Conservation (phyloP, 1,140 invertebrate species). For the Papilio aristodemus region DNA sequence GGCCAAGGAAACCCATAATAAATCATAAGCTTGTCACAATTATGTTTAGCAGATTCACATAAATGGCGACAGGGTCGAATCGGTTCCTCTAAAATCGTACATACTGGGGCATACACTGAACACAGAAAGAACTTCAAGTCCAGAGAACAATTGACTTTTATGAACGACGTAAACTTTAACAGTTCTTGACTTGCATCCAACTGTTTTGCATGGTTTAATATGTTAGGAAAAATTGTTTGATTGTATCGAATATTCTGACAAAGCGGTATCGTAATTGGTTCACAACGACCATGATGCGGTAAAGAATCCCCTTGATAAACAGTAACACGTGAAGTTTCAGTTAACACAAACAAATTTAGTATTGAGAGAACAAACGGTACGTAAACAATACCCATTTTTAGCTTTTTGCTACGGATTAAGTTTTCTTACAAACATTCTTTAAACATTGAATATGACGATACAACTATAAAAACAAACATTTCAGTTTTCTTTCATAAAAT, state of each 20-base stretch:
- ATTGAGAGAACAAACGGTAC: slow-evolving; percentile 56
- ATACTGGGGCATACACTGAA: slow-evolving; percentile 97
- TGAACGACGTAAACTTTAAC: slow-evolving; percentile 96
- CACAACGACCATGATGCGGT: slow-evolving; percentile 91
- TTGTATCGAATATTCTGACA: slow-evolving; percentile 97
- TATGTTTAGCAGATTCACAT: slow-evolving; percentile 91
- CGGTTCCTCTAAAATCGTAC: slow-evolving; percentile 93
- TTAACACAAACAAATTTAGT: slow-evolving; percentile 58
- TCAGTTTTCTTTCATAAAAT: neutral
- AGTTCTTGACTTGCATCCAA: slow-evolving; percentile 97
- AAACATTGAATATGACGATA: neutral
- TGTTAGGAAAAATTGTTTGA: slow-evolving; percentile 97
- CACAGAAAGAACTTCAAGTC: slow-evolving; percentile 98
- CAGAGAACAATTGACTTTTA: slow-evolving; percentile 97
- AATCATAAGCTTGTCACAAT: slow-evolving; percentile 96
- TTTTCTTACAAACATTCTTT: slow-evolving; percentile 27
- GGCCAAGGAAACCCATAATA: slow-evolving; percentile 98
- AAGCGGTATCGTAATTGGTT: slow-evolving; percentile 94
- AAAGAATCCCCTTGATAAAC: slow-evolving; percentile 81
- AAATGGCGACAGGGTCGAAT: slow-evolving; percentile 96
- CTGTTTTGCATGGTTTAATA: slow-evolving; percentile 95
- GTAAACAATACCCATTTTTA: slow-evolving; percentile 58
- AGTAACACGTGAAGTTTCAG: slow-evolving; percentile 67
- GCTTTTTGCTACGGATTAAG: slow-evolving; percentile 7
- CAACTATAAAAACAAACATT: neutral